Evolutionary conservation across 2,888 invertebrate genomes (phyloP).

Genomic region (Nemurella pictetii): DNA sequence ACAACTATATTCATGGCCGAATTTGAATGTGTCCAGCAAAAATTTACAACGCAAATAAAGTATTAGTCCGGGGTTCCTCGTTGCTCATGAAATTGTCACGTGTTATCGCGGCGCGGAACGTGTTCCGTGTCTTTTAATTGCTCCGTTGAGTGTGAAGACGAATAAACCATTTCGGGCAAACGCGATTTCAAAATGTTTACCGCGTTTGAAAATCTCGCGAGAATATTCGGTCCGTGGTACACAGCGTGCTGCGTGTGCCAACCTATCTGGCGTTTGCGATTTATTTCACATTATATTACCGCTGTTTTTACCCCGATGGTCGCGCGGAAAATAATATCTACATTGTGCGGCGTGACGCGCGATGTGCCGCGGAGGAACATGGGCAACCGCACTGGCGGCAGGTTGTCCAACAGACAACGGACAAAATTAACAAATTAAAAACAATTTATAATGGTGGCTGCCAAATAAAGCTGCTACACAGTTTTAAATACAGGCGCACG

Average conservation of each 20-base stretch:
- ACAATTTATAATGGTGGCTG: background rate
- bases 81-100: background rate
- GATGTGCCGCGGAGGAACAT: background rate
- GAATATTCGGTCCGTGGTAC: background rate
- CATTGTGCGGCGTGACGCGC: background rate
- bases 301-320: background rate
- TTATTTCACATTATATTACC: background rate
- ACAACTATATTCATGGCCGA: background rate
- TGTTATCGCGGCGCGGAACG: background rate
- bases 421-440: constrained; percentile 19
- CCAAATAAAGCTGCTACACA: constrained; percentile 9
- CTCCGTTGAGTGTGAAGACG: background rate
- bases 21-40: too few relatives aligned
- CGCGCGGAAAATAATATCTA: background rate
- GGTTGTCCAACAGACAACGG: constrained; percentile 5
- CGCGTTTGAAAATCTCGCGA: too few relatives aligned
- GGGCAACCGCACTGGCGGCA: constrained; percentile 4
- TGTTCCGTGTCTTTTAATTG: background rate
- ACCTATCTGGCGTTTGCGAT: background rate
- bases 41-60: background rate
- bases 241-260: background rate
- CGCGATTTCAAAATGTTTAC: background rate
- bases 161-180: background rate
- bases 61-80: background rate
- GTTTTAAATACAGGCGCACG: background rate